These are phyloP conservation scores for Dasysyrphus albostriatus DNA, from an alignment of 2,888 invertebrate species.

Conservation along the genomic window DNA sequence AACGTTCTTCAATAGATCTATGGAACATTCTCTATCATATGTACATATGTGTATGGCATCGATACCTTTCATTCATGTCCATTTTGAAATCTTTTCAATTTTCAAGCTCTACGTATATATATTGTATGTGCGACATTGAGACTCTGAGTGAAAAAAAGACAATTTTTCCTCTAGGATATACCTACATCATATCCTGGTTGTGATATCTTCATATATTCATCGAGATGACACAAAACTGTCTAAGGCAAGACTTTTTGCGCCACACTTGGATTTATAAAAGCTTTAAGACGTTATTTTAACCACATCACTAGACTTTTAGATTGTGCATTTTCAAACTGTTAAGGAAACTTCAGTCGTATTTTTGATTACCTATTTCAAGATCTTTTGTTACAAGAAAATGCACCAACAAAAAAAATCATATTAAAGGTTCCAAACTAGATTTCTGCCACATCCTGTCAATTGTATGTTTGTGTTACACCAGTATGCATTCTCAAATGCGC, in stretches of 20 bases:
- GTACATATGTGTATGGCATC: neutral
- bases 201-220: conserved; percentile 39
- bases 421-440: conserved; percentile 19
- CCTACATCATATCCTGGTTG: conserved; percentile 50
- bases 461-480: conserved; percentile 34
- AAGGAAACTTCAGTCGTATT: conserved; percentile 65
- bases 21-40: neutral
- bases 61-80: conserved; percentile 38
- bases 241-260: neutral
- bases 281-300: conserved; percentile 43
- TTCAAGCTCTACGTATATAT: conserved; percentile 35
- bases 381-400: conserved; percentile 17
- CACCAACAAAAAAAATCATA: neutral
- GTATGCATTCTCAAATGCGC: conserved; percentile 46
- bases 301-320: conserved; percentile 7
- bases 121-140: conserved; percentile 54
- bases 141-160: conserved; percentile 49
- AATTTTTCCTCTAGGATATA: conserved; percentile 35
- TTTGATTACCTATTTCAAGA: conserved; percentile 64
- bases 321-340: conserved; percentile 35
- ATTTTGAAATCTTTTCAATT: conserved; percentile 59
- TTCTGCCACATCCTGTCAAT: conserved; percentile 60
- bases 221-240: conserved; percentile 25
- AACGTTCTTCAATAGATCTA: conserved; percentile 21
- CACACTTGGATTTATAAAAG: neutral